A percentile compares a stretch with the other conserved stretches of the same genome.
Evolutionary conservation across 2,797 vertebrate genomes (phyloP).

Genomic region (Schizopygopsis malacanthus): DNA sequence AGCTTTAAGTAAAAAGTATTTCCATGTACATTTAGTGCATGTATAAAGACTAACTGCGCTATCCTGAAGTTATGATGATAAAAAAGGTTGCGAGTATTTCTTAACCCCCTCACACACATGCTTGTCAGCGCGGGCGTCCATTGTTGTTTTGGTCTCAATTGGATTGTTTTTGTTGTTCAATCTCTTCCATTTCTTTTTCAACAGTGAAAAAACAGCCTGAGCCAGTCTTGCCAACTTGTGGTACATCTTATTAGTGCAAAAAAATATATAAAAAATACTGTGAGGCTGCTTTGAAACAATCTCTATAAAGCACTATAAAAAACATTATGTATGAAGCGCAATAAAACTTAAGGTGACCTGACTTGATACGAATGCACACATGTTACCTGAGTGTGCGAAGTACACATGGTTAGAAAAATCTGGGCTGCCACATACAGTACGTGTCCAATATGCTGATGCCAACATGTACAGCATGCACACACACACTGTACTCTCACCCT

Average conservation of each 20-base stretch:
- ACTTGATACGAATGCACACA: not conserved
- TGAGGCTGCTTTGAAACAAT: not conserved
- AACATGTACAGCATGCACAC: not conserved
- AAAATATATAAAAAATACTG: not conserved
- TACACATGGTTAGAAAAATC: not conserved
- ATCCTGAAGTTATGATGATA: too few relatives aligned
- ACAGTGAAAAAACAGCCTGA: not conserved
- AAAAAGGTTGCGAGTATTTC: not conserved
- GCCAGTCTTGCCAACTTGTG: too few relatives aligned
- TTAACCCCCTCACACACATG: not conserved
- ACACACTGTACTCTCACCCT: too few relatives aligned
- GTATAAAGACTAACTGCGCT: too few relatives aligned
- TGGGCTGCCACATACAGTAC: not conserved
- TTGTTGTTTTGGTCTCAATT: too few relatives aligned
- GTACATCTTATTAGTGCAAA: too few relatives aligned
- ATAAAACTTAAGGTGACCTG: not conserved
- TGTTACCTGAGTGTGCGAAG: not conserved
- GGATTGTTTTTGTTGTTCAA: too few relatives aligned
- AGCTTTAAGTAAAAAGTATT: too few relatives aligned
- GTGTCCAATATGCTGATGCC: not conserved
- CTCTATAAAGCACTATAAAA: not conserved
- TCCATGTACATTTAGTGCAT: too few relatives aligned
- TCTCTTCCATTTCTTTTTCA: too few relatives aligned
- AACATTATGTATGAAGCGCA: too few relatives aligned
- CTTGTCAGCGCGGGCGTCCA: too few relatives aligned